Percentiles rank a stretch among this genome's conserved stretches.
These are phyloP conservation scores for Barbus barbus DNA, from an alignment of 2,113 vertebrate genomes.

Conservation along the genomic window DNA sequence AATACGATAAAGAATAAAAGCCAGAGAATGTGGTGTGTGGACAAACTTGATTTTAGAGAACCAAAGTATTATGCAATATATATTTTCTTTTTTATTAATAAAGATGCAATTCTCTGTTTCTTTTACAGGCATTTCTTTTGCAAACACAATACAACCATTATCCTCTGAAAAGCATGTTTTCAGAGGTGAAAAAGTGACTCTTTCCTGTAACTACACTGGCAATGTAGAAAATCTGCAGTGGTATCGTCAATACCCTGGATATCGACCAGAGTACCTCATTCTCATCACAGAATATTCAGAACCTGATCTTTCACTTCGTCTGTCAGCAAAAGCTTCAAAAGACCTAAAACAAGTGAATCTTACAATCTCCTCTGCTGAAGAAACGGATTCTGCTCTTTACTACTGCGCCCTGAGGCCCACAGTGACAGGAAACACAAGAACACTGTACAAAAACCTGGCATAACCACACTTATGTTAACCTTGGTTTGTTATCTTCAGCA, in stretches of 20 bases:
- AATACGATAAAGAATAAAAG: neutral
- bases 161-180: neutral
- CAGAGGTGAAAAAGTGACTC: neutral
- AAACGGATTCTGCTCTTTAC: constrained; percentile 39
- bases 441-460: neutral
- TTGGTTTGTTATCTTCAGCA: neutral
- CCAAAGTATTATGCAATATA: neutral
- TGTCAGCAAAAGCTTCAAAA: neutral
- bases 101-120: neutral
- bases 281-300: neutral
- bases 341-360: constrained; percentile 2
- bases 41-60: no score
- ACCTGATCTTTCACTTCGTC: neutral
- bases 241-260: constrained; percentile 9
- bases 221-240: neutral
- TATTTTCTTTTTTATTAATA: neutral
- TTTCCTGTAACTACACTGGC: constrained; percentile 1
- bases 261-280: neutral
- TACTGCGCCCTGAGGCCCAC: constrained; percentile 43
- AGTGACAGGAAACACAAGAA: constrained; percentile 24
- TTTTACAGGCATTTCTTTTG: neutral
- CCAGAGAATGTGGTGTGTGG: no score
- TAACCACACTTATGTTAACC: neutral
- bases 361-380: constrained; percentile 2
- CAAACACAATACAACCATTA: neutral